Percentiles rank a stretch among this genome's conserved stretches.
phyloP scores from a whole-genome alignment of 1,140 invertebrate genomes.

The Orius insidiosus region DNA sequence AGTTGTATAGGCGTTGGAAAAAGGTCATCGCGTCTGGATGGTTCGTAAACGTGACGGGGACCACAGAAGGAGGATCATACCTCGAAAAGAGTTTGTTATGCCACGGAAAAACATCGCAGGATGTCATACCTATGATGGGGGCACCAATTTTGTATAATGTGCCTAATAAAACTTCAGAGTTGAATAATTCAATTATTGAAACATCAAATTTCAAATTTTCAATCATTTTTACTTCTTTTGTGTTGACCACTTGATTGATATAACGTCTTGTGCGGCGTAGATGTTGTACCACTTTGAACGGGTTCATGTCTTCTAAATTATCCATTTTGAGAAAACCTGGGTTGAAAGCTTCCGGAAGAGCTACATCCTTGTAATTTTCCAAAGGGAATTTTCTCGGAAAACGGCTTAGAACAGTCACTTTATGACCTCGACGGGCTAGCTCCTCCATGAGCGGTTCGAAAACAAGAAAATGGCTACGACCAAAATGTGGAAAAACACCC shows the following conservation, averaged over 20 bases:
- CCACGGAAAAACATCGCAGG: constrained; percentile 20
- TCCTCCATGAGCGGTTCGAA: constrained; percentile 23
- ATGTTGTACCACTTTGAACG: too few relatives aligned
- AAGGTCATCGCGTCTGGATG: constrained; percentile 13
- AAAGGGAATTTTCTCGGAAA: constrained; percentile 22
- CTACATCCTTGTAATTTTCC: constrained; percentile 17
- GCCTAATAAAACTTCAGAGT: constrained; percentile 18
- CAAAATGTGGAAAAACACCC: constrained; percentile 20
- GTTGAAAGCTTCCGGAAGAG: background rate
- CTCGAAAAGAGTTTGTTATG: constrained; percentile 9
- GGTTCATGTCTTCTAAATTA: background rate
- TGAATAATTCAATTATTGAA: constrained; percentile 19
- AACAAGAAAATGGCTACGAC: constrained; percentile 24
- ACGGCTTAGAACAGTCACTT: constrained; percentile 22
- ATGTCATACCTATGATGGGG: constrained; percentile 26
- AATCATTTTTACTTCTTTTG: background rate
- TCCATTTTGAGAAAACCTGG: background rate
- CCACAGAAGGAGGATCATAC: constrained; percentile 25
- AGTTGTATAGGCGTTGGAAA: too few relatives aligned
- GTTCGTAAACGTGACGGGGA: constrained; percentile 25
- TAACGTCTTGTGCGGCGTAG: background rate
- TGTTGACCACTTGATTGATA: background rate
- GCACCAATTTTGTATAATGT: constrained; percentile 26
- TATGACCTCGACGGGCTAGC: constrained; percentile 23
- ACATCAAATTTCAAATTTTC: constrained; percentile 17